A percentile compares a stretch with the other conserved stretches of the same genome.
Evolutionary conservation across 2,797 vertebrate genomes (phyloP).

Genomic region (Pantherophis alleghaniensis): DNA sequence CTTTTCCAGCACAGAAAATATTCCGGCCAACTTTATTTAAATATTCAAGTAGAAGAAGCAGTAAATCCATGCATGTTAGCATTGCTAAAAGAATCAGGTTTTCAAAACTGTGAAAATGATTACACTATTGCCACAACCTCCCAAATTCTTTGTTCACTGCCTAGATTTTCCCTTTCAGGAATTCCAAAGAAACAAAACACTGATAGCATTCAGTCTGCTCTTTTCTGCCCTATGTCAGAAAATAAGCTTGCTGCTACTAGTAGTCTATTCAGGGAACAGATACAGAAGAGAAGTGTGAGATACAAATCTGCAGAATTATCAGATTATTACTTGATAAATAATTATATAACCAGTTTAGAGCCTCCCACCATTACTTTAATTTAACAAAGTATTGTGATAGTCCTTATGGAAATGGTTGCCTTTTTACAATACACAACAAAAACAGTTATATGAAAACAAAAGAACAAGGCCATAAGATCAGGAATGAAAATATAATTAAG

Average conservation of each 20-base stretch:
- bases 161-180: background rate
- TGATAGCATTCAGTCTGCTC: background rate
- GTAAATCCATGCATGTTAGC: background rate
- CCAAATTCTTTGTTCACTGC: background rate
- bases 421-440: background rate
- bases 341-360: background rate
- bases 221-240: background rate
- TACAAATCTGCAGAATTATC: background rate
- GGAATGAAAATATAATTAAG: background rate
- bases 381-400: background rate
- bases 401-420: background rate
- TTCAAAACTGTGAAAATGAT: background rate
- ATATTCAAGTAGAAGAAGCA: background rate
- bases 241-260: background rate
- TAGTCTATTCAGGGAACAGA: background rate
- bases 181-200: background rate
- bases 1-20: background rate
- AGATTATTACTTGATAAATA: background rate
- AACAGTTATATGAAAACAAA: slow-evolving; percentile 8
- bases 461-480: background rate
- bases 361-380: slow-evolving; percentile 15
- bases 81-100: background rate
- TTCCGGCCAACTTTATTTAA: background rate
- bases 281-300: background rate
- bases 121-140: slow-evolving; percentile 1